Evolutionary conservation across 2,888 invertebrate species (phyloP).

Genomic region (Sinopyrophorus schimmeli): DNA sequence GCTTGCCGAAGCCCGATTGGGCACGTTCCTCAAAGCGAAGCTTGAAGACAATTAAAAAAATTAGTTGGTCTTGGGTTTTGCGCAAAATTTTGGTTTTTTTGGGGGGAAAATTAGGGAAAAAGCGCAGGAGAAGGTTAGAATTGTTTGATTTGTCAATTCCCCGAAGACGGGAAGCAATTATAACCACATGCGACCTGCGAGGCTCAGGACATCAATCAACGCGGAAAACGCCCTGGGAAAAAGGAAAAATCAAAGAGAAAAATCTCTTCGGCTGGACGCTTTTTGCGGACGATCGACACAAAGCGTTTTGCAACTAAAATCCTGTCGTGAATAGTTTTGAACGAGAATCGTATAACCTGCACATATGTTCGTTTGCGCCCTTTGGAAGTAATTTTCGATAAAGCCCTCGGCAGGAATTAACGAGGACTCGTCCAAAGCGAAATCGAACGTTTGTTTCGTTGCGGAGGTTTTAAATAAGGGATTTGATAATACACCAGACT

Average conservation of each 20-base stretch:
- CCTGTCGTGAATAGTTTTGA: slow-evolving; percentile 55
- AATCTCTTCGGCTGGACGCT: neutral
- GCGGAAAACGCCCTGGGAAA: slow-evolving; percentile 43
- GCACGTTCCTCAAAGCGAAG: no score
- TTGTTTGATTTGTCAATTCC: slow-evolving; percentile 39
- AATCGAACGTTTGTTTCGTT: slow-evolving; percentile 45
- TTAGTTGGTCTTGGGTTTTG: neutral
- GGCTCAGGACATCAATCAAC: slow-evolving; percentile 52
- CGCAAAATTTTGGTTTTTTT: slow-evolving; percentile 1
- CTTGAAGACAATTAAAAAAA: no score
- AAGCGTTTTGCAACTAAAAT: slow-evolving; percentile 39
- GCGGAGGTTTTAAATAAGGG: slow-evolving; percentile 47
- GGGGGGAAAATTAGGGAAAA: slow-evolving; percentile 8
- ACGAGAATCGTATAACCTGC: slow-evolving; percentile 57
- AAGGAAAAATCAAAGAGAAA: slow-evolving; percentile 30
- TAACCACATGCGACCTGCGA: slow-evolving; percentile 56
- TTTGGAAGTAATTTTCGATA: slow-evolving; percentile 46
- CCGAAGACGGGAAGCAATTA: slow-evolving; percentile 52
- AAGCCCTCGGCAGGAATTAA: no score
- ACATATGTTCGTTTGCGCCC: slow-evolving; percentile 55
- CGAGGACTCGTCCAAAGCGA: no score
- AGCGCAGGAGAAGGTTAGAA: neutral
- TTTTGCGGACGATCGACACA: neutral
- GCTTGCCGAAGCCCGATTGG: no score
- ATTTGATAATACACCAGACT: slow-evolving; percentile 53